phyloP scores from a whole-genome alignment of 1,140 invertebrate species.

The Heliconius hermathena region DNA sequence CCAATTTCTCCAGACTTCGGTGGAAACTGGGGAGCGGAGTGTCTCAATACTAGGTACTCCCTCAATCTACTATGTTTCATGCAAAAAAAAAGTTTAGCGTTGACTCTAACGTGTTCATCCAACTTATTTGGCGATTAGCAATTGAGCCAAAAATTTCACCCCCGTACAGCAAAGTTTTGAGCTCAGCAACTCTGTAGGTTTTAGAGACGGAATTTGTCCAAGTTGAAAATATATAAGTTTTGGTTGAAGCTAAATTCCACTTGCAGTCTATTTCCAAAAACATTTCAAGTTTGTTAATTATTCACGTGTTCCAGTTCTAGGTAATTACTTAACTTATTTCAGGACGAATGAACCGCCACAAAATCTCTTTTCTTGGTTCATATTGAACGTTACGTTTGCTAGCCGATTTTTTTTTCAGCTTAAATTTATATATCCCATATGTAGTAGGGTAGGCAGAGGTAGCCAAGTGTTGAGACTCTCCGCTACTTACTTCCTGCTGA shows the following conservation, averaged over 20 bases:
- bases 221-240: constrained; percentile 37
- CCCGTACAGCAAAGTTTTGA: constrained; percentile 24
- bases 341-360: not conserved
- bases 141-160: constrained; percentile 29
- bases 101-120: not conserved
- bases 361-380: not conserved
- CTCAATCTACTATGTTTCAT: too few species aligned
- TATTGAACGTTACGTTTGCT: too few species aligned
- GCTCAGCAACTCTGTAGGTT: constrained; percentile 26
- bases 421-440: too few species aligned
- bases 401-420: too few species aligned
- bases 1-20: too few species aligned
- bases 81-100: too few species aligned
- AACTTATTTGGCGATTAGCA: constrained; percentile 23
- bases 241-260: constrained; percentile 34
- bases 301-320: constrained; percentile 19
- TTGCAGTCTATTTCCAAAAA: constrained; percentile 35
- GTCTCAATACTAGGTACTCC: too few species aligned
- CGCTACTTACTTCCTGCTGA: too few species aligned
- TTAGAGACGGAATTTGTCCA: constrained; percentile 38
- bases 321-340: constrained; percentile 7
- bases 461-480: too few species aligned
- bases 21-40: too few species aligned
- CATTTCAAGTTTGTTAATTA: constrained; percentile 37
- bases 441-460: too few species aligned